Evolutionary conservation across 2,113 vertebrate genomes (phyloP), one percentile per base, ranked within the genome.

Genomic region (Alouatta palliata): DNA sequence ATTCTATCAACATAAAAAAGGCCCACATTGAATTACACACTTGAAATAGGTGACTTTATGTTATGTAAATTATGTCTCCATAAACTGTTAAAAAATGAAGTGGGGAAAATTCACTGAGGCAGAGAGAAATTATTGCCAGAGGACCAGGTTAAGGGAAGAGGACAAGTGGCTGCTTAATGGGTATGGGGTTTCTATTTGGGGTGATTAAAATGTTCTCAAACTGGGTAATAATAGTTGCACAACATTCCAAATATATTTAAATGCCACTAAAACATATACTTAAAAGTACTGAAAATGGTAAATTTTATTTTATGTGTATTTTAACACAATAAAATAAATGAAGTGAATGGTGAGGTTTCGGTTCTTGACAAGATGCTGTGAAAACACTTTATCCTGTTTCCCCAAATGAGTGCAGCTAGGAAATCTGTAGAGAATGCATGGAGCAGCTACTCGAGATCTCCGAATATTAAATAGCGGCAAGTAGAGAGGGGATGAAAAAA

Each of bases 191-290:
- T n/a, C 23, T 40, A 47, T 35, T 37, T 14, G 6, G 52, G 37
- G 5, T 58, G 82, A 87, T 5, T 21, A 43, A 27, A 37, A 76
- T 20, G 27, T 35, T 66, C 40, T 66, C 77, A 2, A 21, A 56
- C 13, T n/a, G 35, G 20, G 20, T 0, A 75, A 12, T 0, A 1
- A 84, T 20, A 45, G 4, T 12, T 25, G 2, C 1, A 5, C 3
- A 32, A 32, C 56, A 25, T 3, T 30, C 2, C 1, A 14, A 32
- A 30, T 37, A 32, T 54, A 64, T 30, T 40, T 49, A 35, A 71
- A 40, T 3, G 11, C 45, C 40, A 32, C 16, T 17, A 16, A 7
- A 37, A 1, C n/a, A 6, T 20, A 19, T 7, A n/a, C 17, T 16
- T 47, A 7, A 4, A 54, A 54, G 43, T 30, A 30, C 21, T 12